Evolutionary conservation across 2,113 vertebrate species (phyloP).

Genomic region (Lepidothrix coronata): DNA sequence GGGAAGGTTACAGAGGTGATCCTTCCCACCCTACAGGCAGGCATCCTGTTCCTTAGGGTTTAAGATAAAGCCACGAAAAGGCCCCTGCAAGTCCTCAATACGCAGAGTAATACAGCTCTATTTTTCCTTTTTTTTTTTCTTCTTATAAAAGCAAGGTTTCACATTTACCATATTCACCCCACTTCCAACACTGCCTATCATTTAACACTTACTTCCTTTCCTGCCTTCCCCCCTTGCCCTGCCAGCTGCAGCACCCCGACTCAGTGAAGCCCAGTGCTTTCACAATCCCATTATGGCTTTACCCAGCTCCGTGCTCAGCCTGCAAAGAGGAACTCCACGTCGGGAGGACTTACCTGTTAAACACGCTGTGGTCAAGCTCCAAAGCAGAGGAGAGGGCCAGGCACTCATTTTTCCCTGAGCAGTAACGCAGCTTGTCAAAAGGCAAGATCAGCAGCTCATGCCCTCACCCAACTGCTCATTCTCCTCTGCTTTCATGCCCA

Average conservation of each 20-base stretch:
- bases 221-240: background rate
- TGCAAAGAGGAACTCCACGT: fast-evolving
- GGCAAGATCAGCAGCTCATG: background rate
- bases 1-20: background rate
- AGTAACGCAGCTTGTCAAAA: background rate
- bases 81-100: background rate
- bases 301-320: background rate
- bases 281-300: fast-evolving
- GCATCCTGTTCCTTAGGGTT: background rate
- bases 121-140: background rate
- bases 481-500: background rate
- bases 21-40: background rate
- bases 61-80: background rate
- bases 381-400: constrained; percentile 15
- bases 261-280: fast-evolving
- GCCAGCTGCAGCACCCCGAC: fast-evolving
- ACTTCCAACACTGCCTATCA: background rate
- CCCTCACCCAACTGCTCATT: background rate
- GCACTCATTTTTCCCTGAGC: constrained; percentile 21
- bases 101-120: background rate
- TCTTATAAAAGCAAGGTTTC: background rate
- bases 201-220: background rate
- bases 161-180: fast-evolving
- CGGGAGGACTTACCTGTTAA: constrained; percentile 22
- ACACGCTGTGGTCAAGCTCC: background rate